Base-by-base conservation (phyloP, 2,888 invertebrate species). In the Acrocyrtus sp. region DNA sequence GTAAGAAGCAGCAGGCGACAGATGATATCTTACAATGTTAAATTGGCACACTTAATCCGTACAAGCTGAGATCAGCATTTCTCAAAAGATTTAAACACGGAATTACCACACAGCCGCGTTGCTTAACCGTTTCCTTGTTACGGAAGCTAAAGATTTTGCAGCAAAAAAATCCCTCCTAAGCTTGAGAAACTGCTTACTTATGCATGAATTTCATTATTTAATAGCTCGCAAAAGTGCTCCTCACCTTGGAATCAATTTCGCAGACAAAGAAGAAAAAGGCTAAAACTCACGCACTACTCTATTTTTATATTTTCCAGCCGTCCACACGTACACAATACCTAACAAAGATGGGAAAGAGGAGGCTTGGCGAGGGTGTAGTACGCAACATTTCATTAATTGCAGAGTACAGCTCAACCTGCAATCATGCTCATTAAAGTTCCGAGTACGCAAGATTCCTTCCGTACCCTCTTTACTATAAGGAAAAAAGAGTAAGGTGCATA, bases 171-270 rank as follows among this genome's bases (percentile, higher is more conserved):
- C n/a, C n/a, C n/a, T n/a, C n/a, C n/a, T n/a, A n/a, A n/a, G 34
- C 5, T 34, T 34, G 34, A 34, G 34, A 34, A 34, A 34, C 12
- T 8, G 34, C 12, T 8, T 5, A 34, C 12, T 34, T 34, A 34
- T 34, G 34, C 34, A 34, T 34, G 34, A 34, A 34, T 34, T 34
- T 34, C 34, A 34, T 34, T 34, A 34, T 12, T 34, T 34, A 50
- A 50, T 34, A 34, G 34, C 12, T 34, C 34, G 12, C 34, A 34
- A 29, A n/a, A 50, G 6, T 12, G 53, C 17, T 50, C 45, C 65
- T 72, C 60, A 72, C 72, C 72, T 72, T 72, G 72, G 72, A 72
- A 65, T 58, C 54, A 34, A 72, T 66, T 72, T 72, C 48, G 29
- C 72, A 62, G 72, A 72, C 63, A 43, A 57, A 24, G 10, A 47